phyloP scores from a whole-genome alignment of 2,888 invertebrate genomes.

The Melanotus villosus region DNA sequence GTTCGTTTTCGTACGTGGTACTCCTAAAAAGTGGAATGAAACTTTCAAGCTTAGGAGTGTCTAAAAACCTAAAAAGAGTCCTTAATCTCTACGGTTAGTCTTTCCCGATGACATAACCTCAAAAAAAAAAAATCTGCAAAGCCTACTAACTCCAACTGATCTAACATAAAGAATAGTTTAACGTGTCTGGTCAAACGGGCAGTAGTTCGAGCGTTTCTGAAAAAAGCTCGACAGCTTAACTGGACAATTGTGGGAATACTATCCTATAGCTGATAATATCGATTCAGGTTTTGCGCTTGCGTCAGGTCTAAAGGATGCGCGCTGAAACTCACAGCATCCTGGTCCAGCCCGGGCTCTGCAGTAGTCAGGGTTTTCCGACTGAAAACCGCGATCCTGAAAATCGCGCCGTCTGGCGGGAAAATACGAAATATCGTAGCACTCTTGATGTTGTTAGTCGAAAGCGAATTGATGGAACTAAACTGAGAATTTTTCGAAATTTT shows the following conservation, averaged over 20 bases:
- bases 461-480: not conserved
- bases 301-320: slow-evolving; percentile 62
- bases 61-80: not conserved
- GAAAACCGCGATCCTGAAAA: slow-evolving; percentile 54
- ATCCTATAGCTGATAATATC: slow-evolving; percentile 63
- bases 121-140: slow-evolving; percentile 42
- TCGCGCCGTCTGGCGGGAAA: slow-evolving; percentile 55
- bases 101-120: slow-evolving; percentile 4
- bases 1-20: too few species aligned
- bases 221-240: slow-evolving; percentile 50
- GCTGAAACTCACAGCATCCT: slow-evolving; percentile 65
- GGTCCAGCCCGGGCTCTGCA: slow-evolving; percentile 67
- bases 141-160: slow-evolving; percentile 21
- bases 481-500: too few species aligned
- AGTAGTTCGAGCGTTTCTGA: slow-evolving; percentile 32
- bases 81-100: slow-evolving; percentile 5
- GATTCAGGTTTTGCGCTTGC: slow-evolving; percentile 62
- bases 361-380: slow-evolving; percentile 64
- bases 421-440: slow-evolving; percentile 33
- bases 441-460: slow-evolving; percentile 5
- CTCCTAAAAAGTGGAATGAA: too few species aligned
- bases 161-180: slow-evolving; percentile 44
- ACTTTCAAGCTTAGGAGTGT: not conserved
- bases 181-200: slow-evolving; percentile 41
- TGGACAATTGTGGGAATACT: slow-evolving; percentile 53